Percentiles rank a stretch among this genome's conserved stretches.
Evolutionary conservation across 2,113 vertebrate genomes (phyloP).

Genomic region (Parus major): DNA sequence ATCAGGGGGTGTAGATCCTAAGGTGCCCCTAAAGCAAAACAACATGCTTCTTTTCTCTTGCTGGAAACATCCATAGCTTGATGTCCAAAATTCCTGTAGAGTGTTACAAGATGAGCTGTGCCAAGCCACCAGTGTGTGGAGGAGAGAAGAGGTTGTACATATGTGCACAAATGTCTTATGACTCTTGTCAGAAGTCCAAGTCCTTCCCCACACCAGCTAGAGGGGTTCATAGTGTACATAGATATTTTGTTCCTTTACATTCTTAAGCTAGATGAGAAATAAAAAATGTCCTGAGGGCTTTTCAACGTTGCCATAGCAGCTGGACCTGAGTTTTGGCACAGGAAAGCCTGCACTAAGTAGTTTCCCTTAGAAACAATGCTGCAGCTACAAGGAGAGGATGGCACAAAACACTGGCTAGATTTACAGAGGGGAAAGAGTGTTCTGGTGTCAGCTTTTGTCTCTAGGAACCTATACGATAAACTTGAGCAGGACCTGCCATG

Average conservation of each 20-base stretch:
- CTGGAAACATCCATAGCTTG: neutral
- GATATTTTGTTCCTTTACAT: neutral
- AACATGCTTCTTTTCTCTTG: neutral
- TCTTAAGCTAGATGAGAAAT: conserved; percentile 1
- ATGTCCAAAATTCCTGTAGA: neutral
- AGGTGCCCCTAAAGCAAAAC: neutral
- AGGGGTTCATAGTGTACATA: neutral
- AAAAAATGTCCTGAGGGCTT: neutral
- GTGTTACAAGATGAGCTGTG: neutral
- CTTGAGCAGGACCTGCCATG: neutral
- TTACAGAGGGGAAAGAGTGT: neutral
- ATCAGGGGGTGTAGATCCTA: neutral
- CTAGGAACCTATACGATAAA: neutral
- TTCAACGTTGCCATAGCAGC: conserved; percentile 36
- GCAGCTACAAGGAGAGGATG: neutral
- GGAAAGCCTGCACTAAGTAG: neutral
- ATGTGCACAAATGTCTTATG: neutral
- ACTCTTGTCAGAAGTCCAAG: neutral
- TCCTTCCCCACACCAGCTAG: neutral
- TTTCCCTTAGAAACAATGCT: conserved; percentile 44
- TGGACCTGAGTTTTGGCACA: conserved; percentile 34
- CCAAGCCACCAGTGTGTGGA: neutral
- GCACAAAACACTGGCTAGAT: neutral
- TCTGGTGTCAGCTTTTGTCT: neutral
- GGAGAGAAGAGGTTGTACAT: neutral